A percentile compares a stretch with the other conserved stretches of the same genome.
Evolutionary conservation across 2,797 vertebrate species (phyloP).

Genomic region (Enoplosus armatus): DNA sequence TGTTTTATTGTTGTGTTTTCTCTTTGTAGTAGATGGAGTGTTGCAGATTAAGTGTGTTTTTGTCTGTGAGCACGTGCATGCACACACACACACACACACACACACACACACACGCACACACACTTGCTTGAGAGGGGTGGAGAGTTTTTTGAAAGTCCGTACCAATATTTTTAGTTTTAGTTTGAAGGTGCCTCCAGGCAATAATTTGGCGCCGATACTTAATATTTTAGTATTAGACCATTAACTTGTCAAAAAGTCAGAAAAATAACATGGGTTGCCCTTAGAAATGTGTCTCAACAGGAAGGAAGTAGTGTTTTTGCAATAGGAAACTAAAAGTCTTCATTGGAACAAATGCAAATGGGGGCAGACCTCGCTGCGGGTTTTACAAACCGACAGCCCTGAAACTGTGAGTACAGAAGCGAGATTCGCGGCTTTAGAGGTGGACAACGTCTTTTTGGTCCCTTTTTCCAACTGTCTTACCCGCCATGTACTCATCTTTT

Average conservation of each 20-base stretch:
- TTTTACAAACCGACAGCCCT: neutral
- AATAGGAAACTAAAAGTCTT: neutral
- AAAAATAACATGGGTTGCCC: neutral
- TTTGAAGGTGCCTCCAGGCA: constrained; percentile 14
- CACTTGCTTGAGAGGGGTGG: neutral
- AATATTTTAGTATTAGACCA: constrained; percentile 28
- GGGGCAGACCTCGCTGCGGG: neutral
- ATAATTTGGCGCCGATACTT: neutral
- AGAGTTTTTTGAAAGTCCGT: neutral
- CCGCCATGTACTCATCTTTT: neutral
- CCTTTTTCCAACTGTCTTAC: neutral
- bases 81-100: too few species aligned
- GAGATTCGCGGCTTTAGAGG: neutral
- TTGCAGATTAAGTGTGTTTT: constrained; percentile 46
- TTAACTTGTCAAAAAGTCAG: constrained; percentile 20
- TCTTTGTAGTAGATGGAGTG: constrained; percentile 55
- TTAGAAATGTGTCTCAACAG: neutral
- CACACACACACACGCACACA: too few species aligned
- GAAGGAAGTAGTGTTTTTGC: neutral
- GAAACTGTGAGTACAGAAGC: neutral
- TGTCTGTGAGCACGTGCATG: constrained; percentile 5
- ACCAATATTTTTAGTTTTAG: constrained; percentile 10
- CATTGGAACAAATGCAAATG: neutral
- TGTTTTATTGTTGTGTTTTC: constrained; percentile 65
- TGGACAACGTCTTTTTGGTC: too few species aligned